Percentiles rank a stretch among this genome's conserved stretches.
These are phyloP conservation scores for Ennomos erosarius DNA, from an alignment of 2,888 invertebrate species.

Conservation along the genomic window DNA sequence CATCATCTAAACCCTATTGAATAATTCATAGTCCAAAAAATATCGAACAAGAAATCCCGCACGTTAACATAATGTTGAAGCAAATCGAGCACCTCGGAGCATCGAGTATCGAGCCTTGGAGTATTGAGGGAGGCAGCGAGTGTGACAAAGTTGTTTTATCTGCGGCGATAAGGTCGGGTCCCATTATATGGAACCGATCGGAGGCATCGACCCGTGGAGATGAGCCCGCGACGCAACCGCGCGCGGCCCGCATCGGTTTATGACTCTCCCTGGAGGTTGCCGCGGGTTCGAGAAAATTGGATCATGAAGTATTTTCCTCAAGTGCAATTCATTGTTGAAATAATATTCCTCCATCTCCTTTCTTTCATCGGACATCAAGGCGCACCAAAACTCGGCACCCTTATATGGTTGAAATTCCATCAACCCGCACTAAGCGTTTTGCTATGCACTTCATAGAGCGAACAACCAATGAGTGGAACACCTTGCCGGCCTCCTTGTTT, in stretches of 20 bases:
- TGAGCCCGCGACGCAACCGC: constrained; percentile 71
- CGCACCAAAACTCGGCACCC: no score
- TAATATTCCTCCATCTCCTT: no score
- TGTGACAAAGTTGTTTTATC: constrained; percentile 80
- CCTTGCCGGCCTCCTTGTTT: no score
- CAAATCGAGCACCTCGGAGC: constrained; percentile 68
- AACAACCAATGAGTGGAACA: no score
- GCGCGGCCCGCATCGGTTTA: constrained; percentile 71
- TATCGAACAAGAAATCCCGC: constrained; percentile 62
- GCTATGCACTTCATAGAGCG: no score
- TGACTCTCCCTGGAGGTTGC: constrained; percentile 60
- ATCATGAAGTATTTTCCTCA: constrained; percentile 21
- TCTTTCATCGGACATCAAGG: no score
- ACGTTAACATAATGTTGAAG: constrained; percentile 74
- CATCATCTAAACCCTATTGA: constrained; percentile 19
- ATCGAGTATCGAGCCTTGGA: constrained; percentile 54
- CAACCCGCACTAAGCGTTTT: no score
- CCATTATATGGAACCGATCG: constrained; percentile 51
- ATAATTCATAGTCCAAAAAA: constrained; percentile 42
- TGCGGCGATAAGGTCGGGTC: constrained; percentile 62
- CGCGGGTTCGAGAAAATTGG: constrained; percentile 31
- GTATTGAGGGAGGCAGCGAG: constrained; percentile 57
- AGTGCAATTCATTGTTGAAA: constrained; percentile 8
- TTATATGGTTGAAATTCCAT: no score
- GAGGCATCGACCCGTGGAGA: constrained; percentile 34